Percentiles rank a stretch among this genome's conserved stretches.
phyloP scores from a whole-genome alignment of 2,797 vertebrate genomes.

The Sebastes vulpes region DNA sequence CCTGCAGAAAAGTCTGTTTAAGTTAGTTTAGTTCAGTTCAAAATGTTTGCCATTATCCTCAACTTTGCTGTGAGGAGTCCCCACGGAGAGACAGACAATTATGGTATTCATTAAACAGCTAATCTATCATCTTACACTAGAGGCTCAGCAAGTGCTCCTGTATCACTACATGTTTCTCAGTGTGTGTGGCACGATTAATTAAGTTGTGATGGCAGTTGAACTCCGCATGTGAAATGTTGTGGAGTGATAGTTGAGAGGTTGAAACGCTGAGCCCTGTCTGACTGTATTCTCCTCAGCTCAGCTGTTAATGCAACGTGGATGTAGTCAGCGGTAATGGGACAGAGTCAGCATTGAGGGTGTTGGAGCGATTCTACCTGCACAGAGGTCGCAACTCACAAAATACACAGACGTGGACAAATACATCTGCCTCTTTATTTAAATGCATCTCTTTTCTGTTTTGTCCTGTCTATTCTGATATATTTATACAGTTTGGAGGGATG shows the following conservation, averaged over 20 bases:
- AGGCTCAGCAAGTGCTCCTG: neutral
- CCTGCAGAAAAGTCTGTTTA: neutral
- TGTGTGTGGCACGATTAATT: neutral
- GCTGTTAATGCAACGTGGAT: conserved; percentile 9
- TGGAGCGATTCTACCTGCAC: neutral
- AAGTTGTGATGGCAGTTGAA: neutral
- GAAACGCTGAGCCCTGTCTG: conserved; percentile 27
- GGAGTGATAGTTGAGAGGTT: neutral
- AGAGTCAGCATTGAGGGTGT: conserved; percentile 30
- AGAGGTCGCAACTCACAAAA: neutral
- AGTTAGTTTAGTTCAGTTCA: neutral
- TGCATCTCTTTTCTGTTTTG: neutral
- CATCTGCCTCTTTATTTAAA: neutral
- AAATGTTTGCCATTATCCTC: neutral
- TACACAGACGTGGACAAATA: neutral
- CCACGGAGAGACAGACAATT: neutral
- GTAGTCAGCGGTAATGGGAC: conserved; percentile 36
- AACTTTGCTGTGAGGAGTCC: accelerated
- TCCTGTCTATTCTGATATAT: neutral
- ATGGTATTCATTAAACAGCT: neutral
- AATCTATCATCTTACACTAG: neutral
- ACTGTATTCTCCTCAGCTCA: conserved; percentile 22
- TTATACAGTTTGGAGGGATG: neutral
- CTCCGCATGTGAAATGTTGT: neutral
- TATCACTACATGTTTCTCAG: neutral